Percentiles rank a stretch among this genome's conserved stretches.
phyloP scores from a whole-genome alignment of 2,113 vertebrate genomes.

The Upupa epops region DNA sequence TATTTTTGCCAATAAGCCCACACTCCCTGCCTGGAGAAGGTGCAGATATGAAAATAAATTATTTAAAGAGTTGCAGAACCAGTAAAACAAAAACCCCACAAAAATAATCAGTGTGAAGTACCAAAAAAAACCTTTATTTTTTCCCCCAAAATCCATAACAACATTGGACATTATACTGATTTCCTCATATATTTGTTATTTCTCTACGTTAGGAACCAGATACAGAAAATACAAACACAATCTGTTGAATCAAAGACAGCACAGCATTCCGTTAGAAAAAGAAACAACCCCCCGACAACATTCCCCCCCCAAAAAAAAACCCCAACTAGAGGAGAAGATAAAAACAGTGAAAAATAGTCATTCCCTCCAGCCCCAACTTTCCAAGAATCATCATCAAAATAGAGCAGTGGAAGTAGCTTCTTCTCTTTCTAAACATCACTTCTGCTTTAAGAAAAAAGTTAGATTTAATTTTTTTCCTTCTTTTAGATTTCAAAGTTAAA shows the following conservation, averaged over 20 bases:
- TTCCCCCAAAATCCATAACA: slow-evolving; percentile 56
- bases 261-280: slow-evolving; percentile 70
- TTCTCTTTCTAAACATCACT: slow-evolving; percentile 55
- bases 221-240: slow-evolving; percentile 76
- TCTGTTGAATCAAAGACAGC: slow-evolving; percentile 64
- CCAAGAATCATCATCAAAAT: slow-evolving; percentile 68
- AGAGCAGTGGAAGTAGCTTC: slow-evolving; percentile 67
- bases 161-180: slow-evolving; percentile 74
- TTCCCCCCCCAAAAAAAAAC: too few species aligned
- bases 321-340: slow-evolving; percentile 50
- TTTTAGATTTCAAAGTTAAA: slow-evolving; percentile 70
- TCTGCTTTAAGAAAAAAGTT: slow-evolving; percentile 65
- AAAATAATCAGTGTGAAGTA: slow-evolving; percentile 41
- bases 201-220: slow-evolving; percentile 75
- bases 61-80: too few species aligned
- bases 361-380: slow-evolving; percentile 56
- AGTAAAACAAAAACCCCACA: neutral
- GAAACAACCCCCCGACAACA: neutral
- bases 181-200: slow-evolving; percentile 75
- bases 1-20: too few species aligned
- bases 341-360: slow-evolving; percentile 55
- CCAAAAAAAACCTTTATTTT: slow-evolving; percentile 72
- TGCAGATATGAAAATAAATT: too few species aligned
- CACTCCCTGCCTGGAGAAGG: too few species aligned
- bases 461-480: slow-evolving; percentile 12